A percentile compares a stretch with the other conserved stretches of the same genome.
Conservation (phyloP, 1,140 invertebrate genomes). For the Drosophila jambulina region DNA sequence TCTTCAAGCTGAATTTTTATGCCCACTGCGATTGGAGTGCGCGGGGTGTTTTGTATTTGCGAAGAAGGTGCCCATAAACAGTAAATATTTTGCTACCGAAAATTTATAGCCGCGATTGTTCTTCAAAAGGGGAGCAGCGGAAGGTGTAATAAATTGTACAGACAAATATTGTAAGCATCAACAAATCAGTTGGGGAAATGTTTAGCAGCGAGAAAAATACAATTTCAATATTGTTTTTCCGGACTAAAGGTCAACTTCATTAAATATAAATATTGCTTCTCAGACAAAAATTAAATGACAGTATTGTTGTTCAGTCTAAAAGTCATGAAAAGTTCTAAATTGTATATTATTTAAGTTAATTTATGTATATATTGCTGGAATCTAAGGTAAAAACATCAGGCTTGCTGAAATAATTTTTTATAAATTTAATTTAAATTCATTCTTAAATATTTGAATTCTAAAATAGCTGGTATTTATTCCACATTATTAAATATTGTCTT, state of each 20-base stretch:
- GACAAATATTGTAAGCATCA: not conserved
- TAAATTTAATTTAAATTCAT: not conserved
- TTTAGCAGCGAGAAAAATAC: not conserved
- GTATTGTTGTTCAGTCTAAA: too few relatives aligned
- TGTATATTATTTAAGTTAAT: not conserved
- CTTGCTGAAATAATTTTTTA: not conserved
- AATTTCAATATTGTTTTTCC: not conserved
- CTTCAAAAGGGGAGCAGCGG: not conserved
- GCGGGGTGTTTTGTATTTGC: constrained; percentile 36
- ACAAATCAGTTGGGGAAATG: too few relatives aligned
- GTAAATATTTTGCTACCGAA: constrained; percentile 32
- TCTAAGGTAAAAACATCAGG: too few relatives aligned
- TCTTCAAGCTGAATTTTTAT: constrained; percentile 39
- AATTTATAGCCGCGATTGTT: constrained; percentile 27
- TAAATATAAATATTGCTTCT: not conserved
- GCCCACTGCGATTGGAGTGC: constrained; percentile 14
- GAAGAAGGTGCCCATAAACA: constrained; percentile 26
- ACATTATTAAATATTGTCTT: not conserved
- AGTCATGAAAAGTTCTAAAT: not conserved
- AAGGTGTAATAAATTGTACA: constrained; percentile 9
- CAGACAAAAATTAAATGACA: not conserved
- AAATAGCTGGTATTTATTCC: not conserved
- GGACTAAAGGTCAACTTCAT: not conserved
- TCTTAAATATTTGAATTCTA: not conserved
- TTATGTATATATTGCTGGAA: not conserved